Conservation (phyloP, 2,888 invertebrate genomes). For the Odontomyia ornata region DNA sequence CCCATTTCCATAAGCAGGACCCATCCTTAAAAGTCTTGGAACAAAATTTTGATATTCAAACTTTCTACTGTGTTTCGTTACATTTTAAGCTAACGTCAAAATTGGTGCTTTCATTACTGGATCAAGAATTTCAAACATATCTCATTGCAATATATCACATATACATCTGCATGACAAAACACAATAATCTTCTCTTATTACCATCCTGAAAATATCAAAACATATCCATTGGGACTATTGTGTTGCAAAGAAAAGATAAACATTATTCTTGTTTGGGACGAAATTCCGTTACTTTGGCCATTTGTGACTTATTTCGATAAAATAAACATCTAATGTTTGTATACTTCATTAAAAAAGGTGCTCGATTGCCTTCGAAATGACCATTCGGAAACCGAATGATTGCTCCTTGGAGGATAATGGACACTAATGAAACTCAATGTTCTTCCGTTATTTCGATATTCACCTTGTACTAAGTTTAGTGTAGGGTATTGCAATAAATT, state of each 20-base stretch:
- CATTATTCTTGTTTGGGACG: background rate
- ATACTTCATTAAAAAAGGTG: slow-evolving; percentile 52
- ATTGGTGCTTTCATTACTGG: no score
- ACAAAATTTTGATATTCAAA: no score
- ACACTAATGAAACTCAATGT: slow-evolving; percentile 47
- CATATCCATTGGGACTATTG: background rate
- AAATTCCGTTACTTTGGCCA: slow-evolving; percentile 10
- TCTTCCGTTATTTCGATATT: background rate
- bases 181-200: background rate
- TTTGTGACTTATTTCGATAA: slow-evolving; percentile 42
- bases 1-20: no score
- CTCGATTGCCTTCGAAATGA: slow-evolving; percentile 50
- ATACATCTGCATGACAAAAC: slow-evolving; percentile 12
- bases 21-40: no score
- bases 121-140: no score
- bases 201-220: slow-evolving; percentile 11
- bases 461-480: background rate
- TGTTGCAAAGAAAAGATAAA: background rate
- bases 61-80: no score
- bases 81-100: no score
- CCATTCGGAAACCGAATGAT: slow-evolving; percentile 49
- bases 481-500: slow-evolving; percentile 31
- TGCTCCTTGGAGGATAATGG: slow-evolving; percentile 51
- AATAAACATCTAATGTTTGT: slow-evolving; percentile 48
- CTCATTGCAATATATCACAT: background rate